Conservation (phyloP, 2,888 invertebrate genomes). For the Cinara cedri region DNA sequence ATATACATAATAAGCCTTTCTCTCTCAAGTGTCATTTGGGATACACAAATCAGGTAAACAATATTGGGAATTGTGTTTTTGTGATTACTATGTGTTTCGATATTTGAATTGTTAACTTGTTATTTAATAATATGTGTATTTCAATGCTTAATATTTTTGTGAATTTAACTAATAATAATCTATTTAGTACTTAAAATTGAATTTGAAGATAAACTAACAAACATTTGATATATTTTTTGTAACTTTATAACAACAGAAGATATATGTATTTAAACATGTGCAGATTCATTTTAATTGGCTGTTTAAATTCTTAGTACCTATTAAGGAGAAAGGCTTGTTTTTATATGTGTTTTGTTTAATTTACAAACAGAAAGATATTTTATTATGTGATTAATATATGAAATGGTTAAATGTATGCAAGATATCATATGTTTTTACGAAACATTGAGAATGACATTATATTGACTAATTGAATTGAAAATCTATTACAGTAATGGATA, state of each 20-base stretch:
- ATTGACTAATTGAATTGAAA: too few relatives aligned
- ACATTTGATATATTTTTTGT: background rate
- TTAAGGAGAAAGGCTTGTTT: conserved; percentile 48
- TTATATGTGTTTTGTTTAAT: conserved; percentile 19
- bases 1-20: conserved; percentile 54
- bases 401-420: too few relatives aligned
- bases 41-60: conserved; percentile 53
- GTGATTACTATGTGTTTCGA: conserved; percentile 37
- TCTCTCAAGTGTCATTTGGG: conserved; percentile 39
- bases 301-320: conserved; percentile 1
- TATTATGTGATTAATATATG: conserved; percentile 21
- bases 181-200: conserved; percentile 1
- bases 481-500: too few relatives aligned
- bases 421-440: too few relatives aligned
- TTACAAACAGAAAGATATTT: background rate
- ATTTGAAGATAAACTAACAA: conserved; percentile 8
- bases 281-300: background rate
- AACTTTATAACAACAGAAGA: too few relatives aligned
- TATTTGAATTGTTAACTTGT: conserved; percentile 10
- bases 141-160: conserved; percentile 2
- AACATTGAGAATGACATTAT: too few relatives aligned
- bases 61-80: conserved; percentile 27
- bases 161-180: background rate
- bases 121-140: conserved; percentile 5
- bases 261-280: conserved; percentile 8